Percentiles rank a stretch among this genome's conserved stretches.
phyloP scores from a whole-genome alignment of 2,797 vertebrate genomes.

The Darevskia mixta region DNA sequence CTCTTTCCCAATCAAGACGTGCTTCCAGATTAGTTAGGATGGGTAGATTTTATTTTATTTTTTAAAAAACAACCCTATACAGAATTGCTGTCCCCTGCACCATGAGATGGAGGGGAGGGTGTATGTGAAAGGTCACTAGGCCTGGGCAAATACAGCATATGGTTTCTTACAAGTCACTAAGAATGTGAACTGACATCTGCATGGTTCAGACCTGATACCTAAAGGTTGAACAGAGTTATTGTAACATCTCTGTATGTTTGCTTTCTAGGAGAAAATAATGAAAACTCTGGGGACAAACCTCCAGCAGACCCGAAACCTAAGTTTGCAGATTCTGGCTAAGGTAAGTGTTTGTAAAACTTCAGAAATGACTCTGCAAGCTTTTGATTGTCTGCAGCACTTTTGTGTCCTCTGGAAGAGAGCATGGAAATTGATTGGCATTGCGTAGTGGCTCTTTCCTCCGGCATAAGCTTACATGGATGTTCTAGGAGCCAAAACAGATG shows the following conservation, averaged over 20 bases:
- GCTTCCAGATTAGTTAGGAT: not conserved
- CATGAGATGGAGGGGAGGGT: accelerated
- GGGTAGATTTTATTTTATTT: too few relatives aligned
- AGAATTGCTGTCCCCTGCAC: not conserved
- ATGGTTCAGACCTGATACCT: not conserved
- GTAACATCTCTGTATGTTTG: not conserved
- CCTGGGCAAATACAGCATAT: not conserved
- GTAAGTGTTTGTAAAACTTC: slow-evolving; percentile 50
- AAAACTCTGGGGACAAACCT: slow-evolving; percentile 58
- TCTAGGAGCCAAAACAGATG: too few relatives aligned
- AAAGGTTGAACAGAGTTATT: not conserved
- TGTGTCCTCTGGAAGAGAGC: not conserved
- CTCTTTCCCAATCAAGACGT: not conserved
- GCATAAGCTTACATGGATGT: not conserved
- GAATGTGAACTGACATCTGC: not conserved
- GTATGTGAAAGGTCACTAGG: not conserved
- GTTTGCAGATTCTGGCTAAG: slow-evolving; percentile 33
- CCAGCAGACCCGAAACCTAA: slow-evolving; percentile 56
- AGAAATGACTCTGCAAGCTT: not conserved
- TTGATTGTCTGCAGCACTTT: not conserved
- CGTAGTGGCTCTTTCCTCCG: too few relatives aligned
- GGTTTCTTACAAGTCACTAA: not conserved
- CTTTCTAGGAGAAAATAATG: slow-evolving; percentile 64
- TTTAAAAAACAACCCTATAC: too few relatives aligned
- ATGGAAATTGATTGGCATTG: not conserved